Evolutionary conservation across 2,113 vertebrate genomes (phyloP).

Genomic region (Sardina pilchardus): DNA sequence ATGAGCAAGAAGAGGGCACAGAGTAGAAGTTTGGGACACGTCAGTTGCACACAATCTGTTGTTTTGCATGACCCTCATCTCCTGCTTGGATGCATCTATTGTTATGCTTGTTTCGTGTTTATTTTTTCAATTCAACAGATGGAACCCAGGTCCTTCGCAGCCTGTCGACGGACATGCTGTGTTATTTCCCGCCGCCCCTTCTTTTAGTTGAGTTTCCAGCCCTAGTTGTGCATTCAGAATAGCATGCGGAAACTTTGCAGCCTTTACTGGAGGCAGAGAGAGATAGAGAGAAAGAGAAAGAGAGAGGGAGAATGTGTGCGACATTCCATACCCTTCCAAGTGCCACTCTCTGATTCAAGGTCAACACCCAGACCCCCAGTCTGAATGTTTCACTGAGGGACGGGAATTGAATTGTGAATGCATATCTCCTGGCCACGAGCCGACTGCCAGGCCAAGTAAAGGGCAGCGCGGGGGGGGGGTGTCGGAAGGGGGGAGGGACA

Average conservation of each 20-base stretch:
- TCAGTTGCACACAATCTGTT: background rate
- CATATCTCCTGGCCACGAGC: constrained; percentile 44
- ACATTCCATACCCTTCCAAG: constrained; percentile 44
- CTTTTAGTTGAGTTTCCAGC: background rate
- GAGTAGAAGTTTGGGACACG: background rate
- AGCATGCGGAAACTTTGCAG: constrained; percentile 19
- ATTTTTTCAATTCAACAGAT: background rate
- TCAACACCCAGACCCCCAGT: constrained; percentile 49
- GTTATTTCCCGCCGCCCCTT: background rate
- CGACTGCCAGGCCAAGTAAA: constrained; percentile 4
- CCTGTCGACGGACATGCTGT: background rate
- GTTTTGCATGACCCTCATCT: background rate
- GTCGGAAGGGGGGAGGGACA: constrained; percentile 42
- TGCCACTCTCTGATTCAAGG: constrained; percentile 51
- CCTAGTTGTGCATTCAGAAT: background rate
- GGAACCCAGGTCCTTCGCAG: background rate
- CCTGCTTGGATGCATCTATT: background rate
- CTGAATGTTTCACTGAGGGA: constrained; percentile 60
- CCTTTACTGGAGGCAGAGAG: constrained; percentile 35
- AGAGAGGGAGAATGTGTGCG: constrained; percentile 48
- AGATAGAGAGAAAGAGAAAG: constrained; percentile 47
- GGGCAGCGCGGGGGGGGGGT: constrained; percentile 26
- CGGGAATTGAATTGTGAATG: constrained; percentile 60
- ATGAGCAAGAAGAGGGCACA: background rate
- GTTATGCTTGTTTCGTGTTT: background rate